These are phyloP conservation scores for Drosophila suzukii DNA, from an alignment of 1,140 invertebrate genomes.

Conservation along the genomic window DNA sequence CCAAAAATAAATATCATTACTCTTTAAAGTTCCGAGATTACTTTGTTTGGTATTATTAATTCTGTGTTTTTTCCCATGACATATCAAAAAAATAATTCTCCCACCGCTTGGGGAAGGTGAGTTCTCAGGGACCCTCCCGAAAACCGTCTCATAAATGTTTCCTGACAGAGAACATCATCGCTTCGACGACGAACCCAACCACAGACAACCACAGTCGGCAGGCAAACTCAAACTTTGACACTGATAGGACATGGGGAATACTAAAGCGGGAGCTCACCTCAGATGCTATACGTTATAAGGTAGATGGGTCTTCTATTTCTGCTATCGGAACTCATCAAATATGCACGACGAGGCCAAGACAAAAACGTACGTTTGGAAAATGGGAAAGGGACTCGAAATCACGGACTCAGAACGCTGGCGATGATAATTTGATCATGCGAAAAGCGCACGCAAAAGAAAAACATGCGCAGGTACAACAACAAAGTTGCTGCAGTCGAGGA, in stretches of 20 bases:
- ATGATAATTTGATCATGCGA: conserved; percentile 78
- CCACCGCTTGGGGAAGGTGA: conserved; percentile 7
- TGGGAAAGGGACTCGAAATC: conserved; percentile 30
- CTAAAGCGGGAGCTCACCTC: conserved; percentile 39
- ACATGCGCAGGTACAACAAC: conserved; percentile 73
- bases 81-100: conserved; percentile 18
- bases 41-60: neutral
- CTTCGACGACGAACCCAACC: conserved; percentile 14
- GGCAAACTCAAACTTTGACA: conserved; percentile 65
- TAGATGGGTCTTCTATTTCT: conserved; percentile 14
- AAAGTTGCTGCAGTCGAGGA: conserved; percentile 40
- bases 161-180: conserved; percentile 42
- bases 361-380: conserved; percentile 49
- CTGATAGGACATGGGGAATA: conserved; percentile 60
- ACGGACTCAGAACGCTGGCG: conserved; percentile 35
- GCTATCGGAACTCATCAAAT: conserved; percentile 78
- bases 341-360: conserved; percentile 65
- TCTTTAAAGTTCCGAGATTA: neutral
- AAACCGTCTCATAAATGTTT: conserved; percentile 32
- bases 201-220: conserved; percentile 28
- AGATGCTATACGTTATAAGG: neutral
- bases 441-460: conserved; percentile 79
- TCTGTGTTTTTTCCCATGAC: conserved; percentile 22
- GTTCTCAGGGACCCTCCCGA: conserved; percentile 20
- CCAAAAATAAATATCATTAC: neutral